Evolutionary conservation across 2,888 invertebrate species (phyloP).

Genomic region (Eumerus sabulonum): DNA sequence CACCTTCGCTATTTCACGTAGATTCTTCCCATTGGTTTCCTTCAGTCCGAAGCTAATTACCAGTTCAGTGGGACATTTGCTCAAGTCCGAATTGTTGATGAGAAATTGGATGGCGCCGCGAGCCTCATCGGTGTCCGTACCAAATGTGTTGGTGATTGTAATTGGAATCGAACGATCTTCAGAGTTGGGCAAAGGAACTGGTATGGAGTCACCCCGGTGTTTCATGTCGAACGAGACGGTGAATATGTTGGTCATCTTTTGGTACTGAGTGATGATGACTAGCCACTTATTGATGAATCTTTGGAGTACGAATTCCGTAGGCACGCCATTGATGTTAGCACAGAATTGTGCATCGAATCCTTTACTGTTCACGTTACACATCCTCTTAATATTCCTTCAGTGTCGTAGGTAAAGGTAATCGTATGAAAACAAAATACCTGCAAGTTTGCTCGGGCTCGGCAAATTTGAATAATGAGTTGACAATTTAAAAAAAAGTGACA

Average conservation of each 20-base stretch:
- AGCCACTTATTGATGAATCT: slow-evolving; percentile 76
- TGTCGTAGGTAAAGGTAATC: too few relatives aligned
- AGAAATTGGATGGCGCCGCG: slow-evolving; percentile 76
- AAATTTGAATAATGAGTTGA: too few relatives aligned
- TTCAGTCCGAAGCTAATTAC: slow-evolving; percentile 74
- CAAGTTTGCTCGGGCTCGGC: too few relatives aligned
- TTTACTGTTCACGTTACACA: slow-evolving; percentile 30
- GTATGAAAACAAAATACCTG: too few relatives aligned
- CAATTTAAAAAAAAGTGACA: slow-evolving; percentile 1
- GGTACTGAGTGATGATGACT: slow-evolving; percentile 75
- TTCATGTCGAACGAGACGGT: slow-evolving; percentile 74
- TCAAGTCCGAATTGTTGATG: slow-evolving; percentile 74
- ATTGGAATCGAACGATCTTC: slow-evolving; percentile 74
- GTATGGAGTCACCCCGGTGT: slow-evolving; percentile 67
- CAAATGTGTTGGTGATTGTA: slow-evolving; percentile 74
- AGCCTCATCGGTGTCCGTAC: slow-evolving; percentile 74
- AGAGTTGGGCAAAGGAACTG: slow-evolving; percentile 28
- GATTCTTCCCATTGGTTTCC: slow-evolving; percentile 71
- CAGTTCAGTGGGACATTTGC: slow-evolving; percentile 73
- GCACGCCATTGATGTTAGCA: slow-evolving; percentile 71
- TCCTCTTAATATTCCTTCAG: slow-evolving; percentile 1
- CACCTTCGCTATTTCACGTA: slow-evolving; percentile 72
- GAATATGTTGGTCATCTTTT: slow-evolving; percentile 75
- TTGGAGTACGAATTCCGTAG: slow-evolving; percentile 76
- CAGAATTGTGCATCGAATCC: slow-evolving; percentile 74